phyloP scores from a whole-genome alignment of 2,888 invertebrate species.

The Corythucha ciliata region DNA sequence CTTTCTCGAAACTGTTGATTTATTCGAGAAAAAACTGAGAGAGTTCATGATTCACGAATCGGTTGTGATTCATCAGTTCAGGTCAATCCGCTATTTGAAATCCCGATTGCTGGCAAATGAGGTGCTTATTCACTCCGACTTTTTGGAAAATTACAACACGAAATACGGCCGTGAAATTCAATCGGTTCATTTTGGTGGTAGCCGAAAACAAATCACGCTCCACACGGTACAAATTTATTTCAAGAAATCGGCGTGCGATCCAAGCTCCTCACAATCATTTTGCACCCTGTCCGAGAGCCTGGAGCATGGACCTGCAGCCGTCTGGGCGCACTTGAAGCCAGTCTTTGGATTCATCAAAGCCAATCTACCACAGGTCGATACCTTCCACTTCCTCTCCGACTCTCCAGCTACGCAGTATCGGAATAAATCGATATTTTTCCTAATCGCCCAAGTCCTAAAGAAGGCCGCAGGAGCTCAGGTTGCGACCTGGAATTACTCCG shows the following conservation, averaged over 20 bases:
- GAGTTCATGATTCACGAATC: not conserved
- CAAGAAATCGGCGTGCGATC: not conserved
- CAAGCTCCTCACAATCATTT: not conserved
- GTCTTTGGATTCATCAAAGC: not conserved
- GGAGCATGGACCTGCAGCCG: slow-evolving; percentile 9
- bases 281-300: not conserved
- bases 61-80: not conserved
- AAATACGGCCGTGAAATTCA: not conserved
- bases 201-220: not conserved
- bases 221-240: slow-evolving; percentile 8
- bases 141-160: too few relatives aligned
- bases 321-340: slow-evolving; percentile 12
- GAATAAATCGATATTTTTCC: slow-evolving; percentile 9
- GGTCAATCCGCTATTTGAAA: not conserved
- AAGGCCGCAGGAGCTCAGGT: not conserved
- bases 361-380: not conserved
- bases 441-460: not conserved
- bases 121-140: not conserved
- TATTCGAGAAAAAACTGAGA: not conserved
- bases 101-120: not conserved
- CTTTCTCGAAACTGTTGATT: slow-evolving; percentile 1
- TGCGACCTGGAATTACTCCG: slow-evolving; percentile 12
- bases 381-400: slow-evolving; percentile 3
- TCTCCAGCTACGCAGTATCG: slow-evolving; percentile 7
- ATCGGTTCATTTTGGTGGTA: slow-evolving; percentile 3